Percentiles rank a stretch among this genome's conserved stretches.
phyloP scores from a whole-genome alignment of 2,113 vertebrate species.

The Bolborhynchus lineola region DNA sequence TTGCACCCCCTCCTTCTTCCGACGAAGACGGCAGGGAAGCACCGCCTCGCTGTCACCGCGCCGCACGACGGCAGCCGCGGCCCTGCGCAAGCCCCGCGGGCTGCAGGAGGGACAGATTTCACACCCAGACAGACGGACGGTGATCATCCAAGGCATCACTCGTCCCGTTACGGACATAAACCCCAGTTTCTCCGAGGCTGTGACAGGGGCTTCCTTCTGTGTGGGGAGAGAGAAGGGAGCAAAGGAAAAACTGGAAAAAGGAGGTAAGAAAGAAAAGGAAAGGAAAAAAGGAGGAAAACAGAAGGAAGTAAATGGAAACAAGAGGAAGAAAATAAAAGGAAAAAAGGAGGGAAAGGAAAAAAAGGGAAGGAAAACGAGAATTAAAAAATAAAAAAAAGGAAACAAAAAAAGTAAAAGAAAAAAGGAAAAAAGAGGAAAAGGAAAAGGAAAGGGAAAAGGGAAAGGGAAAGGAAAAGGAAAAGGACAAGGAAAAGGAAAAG shows the following conservation, averaged over 20 bases:
- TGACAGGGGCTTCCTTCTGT: accelerated
- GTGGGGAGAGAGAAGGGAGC: accelerated
- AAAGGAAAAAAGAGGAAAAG: accelerated
- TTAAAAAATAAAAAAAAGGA: not conserved
- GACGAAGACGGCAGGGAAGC: not conserved
- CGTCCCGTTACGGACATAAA: accelerated
- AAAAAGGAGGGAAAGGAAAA: accelerated
- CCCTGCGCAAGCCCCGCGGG: not conserved
- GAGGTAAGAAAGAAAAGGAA: too few relatives aligned
- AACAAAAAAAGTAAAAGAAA: not conserved
- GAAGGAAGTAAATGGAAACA: not conserved
- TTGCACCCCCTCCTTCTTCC: not conserved
- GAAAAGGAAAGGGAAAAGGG: accelerated
- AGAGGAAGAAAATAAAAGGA: not conserved
- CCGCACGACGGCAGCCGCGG: too few relatives aligned
- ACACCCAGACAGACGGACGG: accelerated
- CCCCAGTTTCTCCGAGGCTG: accelerated
- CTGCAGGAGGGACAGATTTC: not conserved
- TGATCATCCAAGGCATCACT: not conserved
- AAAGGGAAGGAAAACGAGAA: not conserved
- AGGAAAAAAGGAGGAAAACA: accelerated
- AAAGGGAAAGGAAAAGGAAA: not conserved
- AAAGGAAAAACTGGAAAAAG: accelerated
- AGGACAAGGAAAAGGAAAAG: accelerated
- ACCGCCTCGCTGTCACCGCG: accelerated